Evolutionary conservation across 2,113 vertebrate genomes (phyloP).

Genomic region (Eolophus roseicapilla): DNA sequence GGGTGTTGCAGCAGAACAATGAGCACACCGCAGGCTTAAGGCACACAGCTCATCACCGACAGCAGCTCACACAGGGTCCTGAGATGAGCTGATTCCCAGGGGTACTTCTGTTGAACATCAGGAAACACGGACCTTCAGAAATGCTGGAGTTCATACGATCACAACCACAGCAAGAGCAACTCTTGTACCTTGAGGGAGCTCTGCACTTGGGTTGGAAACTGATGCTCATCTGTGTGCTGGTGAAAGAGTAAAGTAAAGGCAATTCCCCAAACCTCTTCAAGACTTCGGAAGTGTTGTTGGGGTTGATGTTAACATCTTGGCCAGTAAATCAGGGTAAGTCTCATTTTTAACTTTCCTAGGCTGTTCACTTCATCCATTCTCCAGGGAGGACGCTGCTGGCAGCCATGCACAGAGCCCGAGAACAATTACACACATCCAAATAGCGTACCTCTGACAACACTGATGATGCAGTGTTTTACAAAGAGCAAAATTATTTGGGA

Average conservation of each 20-base stretch:
- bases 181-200: background rate
- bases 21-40: background rate
- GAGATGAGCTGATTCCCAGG: fast-evolving
- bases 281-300: background rate
- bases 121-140: fast-evolving
- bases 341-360: background rate
- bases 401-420: background rate
- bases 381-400: background rate
- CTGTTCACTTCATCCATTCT: background rate
- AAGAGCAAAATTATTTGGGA: background rate
- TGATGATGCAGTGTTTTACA: background rate
- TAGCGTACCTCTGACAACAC: background rate
- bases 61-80: fast-evolving
- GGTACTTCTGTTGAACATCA: too few relatives aligned
- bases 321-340: background rate
- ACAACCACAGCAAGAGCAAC: background rate
- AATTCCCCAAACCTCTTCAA: background rate
- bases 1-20: too few relatives aligned
- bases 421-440: background rate
- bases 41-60: background rate
- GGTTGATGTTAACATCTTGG: background rate
- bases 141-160: fast-evolving
- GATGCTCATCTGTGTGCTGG: background rate
- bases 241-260: background rate
- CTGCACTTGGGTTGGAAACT: background rate